A percentile compares a stretch with the other conserved stretches of the same genome.
Conservation (phyloP, 2,888 invertebrate genomes). For the Dynastes tityus region DNA sequence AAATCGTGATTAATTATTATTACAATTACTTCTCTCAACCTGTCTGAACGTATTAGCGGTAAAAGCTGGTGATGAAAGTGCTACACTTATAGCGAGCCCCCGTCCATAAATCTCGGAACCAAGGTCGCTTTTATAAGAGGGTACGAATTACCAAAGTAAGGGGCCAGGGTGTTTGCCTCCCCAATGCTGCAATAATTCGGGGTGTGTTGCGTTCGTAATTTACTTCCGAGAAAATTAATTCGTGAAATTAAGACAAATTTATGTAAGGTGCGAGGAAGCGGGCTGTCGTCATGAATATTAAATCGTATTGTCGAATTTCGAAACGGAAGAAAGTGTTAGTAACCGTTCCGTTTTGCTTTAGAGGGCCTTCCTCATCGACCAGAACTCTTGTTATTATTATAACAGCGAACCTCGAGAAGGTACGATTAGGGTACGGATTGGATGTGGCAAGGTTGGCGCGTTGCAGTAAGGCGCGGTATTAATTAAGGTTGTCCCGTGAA, state of each 20-base stretch:
- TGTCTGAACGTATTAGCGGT: too few relatives aligned
- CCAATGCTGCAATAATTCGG: constrained; percentile 21
- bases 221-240: constrained; percentile 34
- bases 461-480: neutral
- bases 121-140: neutral
- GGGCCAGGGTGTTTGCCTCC: neutral
- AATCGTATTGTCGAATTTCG: constrained; percentile 27
- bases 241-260: constrained; percentile 37
- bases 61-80: neutral
- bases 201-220: constrained; percentile 20
- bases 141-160: neutral
- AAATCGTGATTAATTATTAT: too few relatives aligned
- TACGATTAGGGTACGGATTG: neutral
- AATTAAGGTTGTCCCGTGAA: neutral
- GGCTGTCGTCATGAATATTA: constrained; percentile 29
- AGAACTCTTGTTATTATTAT: neutral
- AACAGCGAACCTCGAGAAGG: neutral
- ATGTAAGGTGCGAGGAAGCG: constrained; percentile 14
- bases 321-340: constrained; percentile 14
- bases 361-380: neutral
- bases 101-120: constrained; percentile 3
- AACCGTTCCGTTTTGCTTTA: neutral
- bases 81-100: neutral
- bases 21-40: too few relatives aligned
- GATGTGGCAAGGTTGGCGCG: neutral